These are phyloP conservation scores for Hapalemur alaotrensis DNA, from an alignment of 2,797 vertebrate genomes.

Conservation along the genomic window DNA sequence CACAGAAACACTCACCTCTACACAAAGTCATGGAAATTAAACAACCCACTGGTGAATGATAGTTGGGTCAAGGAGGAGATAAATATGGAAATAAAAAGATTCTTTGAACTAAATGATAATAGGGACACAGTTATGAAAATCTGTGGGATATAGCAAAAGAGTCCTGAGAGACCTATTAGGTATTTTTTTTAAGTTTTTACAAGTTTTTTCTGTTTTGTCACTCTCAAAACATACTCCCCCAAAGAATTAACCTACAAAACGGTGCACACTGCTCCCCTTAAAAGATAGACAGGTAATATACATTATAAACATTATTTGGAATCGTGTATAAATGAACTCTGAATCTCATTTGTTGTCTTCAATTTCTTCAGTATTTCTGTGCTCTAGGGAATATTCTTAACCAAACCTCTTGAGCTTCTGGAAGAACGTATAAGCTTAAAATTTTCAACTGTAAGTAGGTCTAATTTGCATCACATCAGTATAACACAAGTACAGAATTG, in stretches of 20 bases:
- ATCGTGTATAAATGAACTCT: conserved; percentile 94
- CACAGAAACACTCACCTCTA: no score
- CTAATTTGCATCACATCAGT: conserved; percentile 90
- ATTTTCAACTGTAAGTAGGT: conserved; percentile 91
- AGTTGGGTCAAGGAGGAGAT: no score
- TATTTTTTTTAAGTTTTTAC: neutral
- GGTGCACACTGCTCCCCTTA: neutral
- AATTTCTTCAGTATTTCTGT: conserved; percentile 89
- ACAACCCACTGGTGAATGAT: no score
- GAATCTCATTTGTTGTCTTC: conserved; percentile 83
- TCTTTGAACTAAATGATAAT: no score
- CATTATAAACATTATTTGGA: neutral
- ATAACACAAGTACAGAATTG: conserved; percentile 92
- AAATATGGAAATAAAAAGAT: no score
- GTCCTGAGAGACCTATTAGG: no score
- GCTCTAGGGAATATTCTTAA: conserved; percentile 87
- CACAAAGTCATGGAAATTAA: no score
- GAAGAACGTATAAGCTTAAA: conserved; percentile 89
- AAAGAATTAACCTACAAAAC: conserved; percentile 10
- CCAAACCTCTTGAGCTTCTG: conserved; percentile 80
- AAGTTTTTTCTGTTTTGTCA: conserved; percentile 61
- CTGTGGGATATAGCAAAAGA: no score
- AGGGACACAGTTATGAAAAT: no score
- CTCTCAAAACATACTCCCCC: neutral
- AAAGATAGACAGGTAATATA: neutral